Percentiles rank a stretch among this genome's conserved stretches.
These are phyloP conservation scores for Macropodus opercularis DNA, from an alignment of 2,797 vertebrate genomes.

Conservation along the genomic window DNA sequence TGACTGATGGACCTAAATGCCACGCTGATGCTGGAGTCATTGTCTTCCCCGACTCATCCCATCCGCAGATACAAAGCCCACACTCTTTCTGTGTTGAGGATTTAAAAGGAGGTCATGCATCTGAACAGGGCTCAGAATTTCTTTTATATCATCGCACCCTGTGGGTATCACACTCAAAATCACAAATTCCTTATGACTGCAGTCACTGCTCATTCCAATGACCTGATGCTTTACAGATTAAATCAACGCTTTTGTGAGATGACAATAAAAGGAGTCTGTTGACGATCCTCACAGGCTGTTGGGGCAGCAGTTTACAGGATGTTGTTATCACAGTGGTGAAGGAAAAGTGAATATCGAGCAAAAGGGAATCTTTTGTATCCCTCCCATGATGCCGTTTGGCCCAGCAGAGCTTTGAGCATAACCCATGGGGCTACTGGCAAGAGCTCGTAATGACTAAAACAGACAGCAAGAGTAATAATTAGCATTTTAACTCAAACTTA, in stretches of 20 bases:
- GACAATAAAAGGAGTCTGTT: conserved; percentile 72
- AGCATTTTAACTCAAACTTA: too few species aligned
- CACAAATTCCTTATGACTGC: conserved; percentile 67
- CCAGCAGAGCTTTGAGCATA: conserved; percentile 40
- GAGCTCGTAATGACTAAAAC: conserved; percentile 40
- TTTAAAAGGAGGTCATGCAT: conserved; percentile 70
- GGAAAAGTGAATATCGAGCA: conserved; percentile 49
- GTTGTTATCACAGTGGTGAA: conserved; percentile 65
- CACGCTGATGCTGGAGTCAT: conserved; percentile 45
- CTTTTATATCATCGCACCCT: conserved; percentile 68
- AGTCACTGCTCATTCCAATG: conserved; percentile 72
- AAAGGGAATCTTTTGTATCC: conserved; percentile 67
- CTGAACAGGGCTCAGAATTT: conserved; percentile 59
- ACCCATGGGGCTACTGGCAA: conserved; percentile 50
- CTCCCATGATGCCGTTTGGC: conserved; percentile 63
- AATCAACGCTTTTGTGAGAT: conserved; percentile 76
- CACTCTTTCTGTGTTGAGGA: conserved; percentile 56
- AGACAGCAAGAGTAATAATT: conserved; percentile 29
- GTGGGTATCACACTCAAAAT: conserved; percentile 68
- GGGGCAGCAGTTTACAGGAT: conserved; percentile 51
- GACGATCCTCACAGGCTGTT: conserved; percentile 54
- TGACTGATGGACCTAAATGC: conserved; percentile 67
- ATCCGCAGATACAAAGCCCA: conserved; percentile 62
- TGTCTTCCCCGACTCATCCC: conserved; percentile 66
- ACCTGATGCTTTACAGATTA: conserved; percentile 70